These are phyloP conservation scores for Pantelozetes paolii DNA, from an alignment of 2,888 invertebrate species.

Conservation along the genomic window DNA sequence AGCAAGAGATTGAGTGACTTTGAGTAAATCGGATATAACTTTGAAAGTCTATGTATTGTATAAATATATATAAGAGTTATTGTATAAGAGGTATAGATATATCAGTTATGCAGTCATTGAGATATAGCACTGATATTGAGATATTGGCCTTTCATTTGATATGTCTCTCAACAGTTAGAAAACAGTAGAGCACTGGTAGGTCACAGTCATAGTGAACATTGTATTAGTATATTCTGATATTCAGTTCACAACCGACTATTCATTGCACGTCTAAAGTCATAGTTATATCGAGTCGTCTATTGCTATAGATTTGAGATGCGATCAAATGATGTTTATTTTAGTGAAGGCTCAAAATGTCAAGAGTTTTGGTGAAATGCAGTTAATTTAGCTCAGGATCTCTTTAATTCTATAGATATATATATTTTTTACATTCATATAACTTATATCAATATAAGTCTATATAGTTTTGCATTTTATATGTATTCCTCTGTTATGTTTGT, in stretches of 20 bases:
- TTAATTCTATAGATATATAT: constrained; percentile 10
- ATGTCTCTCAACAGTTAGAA: constrained; percentile 13
- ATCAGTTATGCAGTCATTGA: background rate
- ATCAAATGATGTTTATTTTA: constrained; percentile 25
- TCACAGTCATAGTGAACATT: background rate
- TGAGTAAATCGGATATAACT: constrained; percentile 12
- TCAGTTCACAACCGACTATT: background rate
- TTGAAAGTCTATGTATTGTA: background rate
- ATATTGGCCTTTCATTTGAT: constrained; percentile 22
- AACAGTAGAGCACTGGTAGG: background rate
- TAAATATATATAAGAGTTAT: constrained; percentile 13
- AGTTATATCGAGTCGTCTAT: background rate
- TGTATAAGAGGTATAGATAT: too few relatives aligned
- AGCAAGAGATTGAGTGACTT: constrained; percentile 23
- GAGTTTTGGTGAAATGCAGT: constrained; percentile 15
- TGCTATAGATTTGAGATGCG: constrained; percentile 1
- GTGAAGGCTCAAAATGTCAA: constrained; percentile 25
- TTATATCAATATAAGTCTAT: constrained; percentile 23
- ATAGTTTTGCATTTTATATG: constrained; percentile 15
- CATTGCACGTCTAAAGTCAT: constrained; percentile 23
- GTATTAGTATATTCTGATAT: constrained; percentile 10
- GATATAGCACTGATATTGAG: background rate
- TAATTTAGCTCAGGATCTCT: background rate
- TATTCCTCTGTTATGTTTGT: constrained; percentile 18
- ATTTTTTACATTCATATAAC: constrained; percentile 13